A percentile compares a stretch with the other conserved stretches of the same genome.
Conservation (phyloP, 2,888 invertebrate genomes). For the Stegana nigrithorax region DNA sequence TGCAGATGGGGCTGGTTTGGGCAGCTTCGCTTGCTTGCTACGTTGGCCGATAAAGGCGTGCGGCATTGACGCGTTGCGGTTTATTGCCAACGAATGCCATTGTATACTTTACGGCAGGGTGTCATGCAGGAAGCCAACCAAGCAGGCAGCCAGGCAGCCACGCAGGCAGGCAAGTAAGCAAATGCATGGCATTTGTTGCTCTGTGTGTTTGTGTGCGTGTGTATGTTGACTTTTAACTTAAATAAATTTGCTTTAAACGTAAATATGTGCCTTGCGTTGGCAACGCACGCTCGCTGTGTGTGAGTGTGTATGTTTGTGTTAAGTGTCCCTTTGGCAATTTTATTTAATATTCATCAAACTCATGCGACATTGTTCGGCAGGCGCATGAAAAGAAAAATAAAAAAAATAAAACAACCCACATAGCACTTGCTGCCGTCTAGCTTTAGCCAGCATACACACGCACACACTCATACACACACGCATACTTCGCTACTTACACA, state of each 20-base stretch:
- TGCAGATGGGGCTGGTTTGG: too few relatives aligned
- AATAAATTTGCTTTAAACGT: conserved; percentile 47
- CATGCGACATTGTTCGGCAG: conserved; percentile 13
- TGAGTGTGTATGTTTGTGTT: conserved; percentile 27
- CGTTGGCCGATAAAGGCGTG: too few relatives aligned
- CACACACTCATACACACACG: not conserved
- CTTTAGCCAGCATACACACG: not conserved
- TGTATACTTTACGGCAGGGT: conserved; percentile 46
- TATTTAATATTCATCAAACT: conserved; percentile 38
- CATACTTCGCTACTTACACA: not conserved
- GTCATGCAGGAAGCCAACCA: conserved; percentile 40
- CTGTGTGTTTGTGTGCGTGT: conserved; percentile 12
- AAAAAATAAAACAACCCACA: too few relatives aligned
- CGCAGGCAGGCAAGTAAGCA: conserved; percentile 15
- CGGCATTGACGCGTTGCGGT: conserved; percentile 53
- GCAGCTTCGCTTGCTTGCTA: too few relatives aligned
- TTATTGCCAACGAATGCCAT: conserved; percentile 52
- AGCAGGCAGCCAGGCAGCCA: too few relatives aligned
- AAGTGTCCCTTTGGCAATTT: conserved; percentile 35
- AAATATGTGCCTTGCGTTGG: not conserved
- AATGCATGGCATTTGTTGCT: conserved; percentile 43
- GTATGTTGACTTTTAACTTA: conserved; percentile 46
- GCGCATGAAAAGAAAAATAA: not conserved
- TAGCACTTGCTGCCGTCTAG: not conserved
- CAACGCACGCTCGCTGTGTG: conserved; percentile 18